Evolutionary conservation across 2,797 vertebrate species (phyloP).

Genomic region (Trichosurus vulpecula): DNA sequence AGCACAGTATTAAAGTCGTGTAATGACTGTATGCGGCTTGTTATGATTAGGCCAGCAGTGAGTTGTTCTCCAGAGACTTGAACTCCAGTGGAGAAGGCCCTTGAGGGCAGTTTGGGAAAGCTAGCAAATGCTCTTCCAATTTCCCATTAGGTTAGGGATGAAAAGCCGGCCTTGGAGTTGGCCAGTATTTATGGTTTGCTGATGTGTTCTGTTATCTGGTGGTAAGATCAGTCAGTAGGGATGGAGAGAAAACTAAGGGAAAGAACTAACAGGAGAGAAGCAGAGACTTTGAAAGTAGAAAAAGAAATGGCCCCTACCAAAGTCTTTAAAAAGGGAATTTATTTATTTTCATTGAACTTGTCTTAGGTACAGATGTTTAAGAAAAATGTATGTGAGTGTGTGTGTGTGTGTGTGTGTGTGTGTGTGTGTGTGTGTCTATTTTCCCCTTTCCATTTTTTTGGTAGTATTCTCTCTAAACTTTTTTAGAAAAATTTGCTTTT

Average conservation of each 20-base stretch:
- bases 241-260: conserved; percentile 17
- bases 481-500: background rate
- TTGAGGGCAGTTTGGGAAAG: background rate
- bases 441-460: background rate
- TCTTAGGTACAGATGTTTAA: background rate
- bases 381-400: background rate
- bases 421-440: background rate
- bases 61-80: conserved; percentile 60
- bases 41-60: conserved; percentile 50
- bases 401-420: background rate
- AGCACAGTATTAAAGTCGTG: conserved; percentile 69
- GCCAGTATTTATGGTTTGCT: background rate
- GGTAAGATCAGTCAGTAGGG: conserved; percentile 16
- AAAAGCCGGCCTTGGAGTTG: background rate
- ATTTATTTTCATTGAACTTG: background rate
- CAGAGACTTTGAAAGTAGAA: background rate
- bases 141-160: background rate
- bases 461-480: background rate
- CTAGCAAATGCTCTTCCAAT: background rate
- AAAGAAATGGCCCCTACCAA: background rate
- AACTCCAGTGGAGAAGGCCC: conserved; percentile 44
- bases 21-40: conserved; percentile 63
- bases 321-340: background rate
- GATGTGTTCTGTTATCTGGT: background rate
- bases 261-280: conserved; percentile 45